Evolutionary conservation across 2,113 vertebrate species (phyloP), one percentile per base, ranked within the genome.

Genomic region (Stigmatopora nigra): DNA sequence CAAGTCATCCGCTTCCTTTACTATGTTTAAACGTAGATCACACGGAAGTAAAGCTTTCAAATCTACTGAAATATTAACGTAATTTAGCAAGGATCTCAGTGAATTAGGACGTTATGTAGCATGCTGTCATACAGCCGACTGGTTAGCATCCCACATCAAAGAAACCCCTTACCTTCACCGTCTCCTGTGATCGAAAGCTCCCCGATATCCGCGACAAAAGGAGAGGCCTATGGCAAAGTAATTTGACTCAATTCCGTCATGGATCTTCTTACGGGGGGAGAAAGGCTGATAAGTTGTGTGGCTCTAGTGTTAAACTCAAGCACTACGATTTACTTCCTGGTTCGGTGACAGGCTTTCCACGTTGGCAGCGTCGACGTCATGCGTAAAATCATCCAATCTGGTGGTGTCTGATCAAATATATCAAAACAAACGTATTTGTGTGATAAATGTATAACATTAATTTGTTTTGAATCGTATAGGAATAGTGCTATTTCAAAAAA

Each of bases 361-460:
- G 82, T 68, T 84, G 84, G 84, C 84, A 84, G 22, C 35, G 64
- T 7, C 11, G 62, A 83, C 84, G 84, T 86, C 82, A 84, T 63
- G 31, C 15, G 36, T 22, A 16, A 8, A 31, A 56, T 15, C 14
- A 68, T 31, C 36, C 65, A 57, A 45, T 60, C 58, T 38, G 22
- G 19, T 31, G 52, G n/a, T 0, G 7, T 16, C 22, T 22, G 52
- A 55, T 4, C 17, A 25, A 52, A 52, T 20, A 52, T 12, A 22
- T 11, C n/a, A 20, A 9, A 52, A 11, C 19, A 20, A 52, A 53
- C 19, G 3, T 51, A 5, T 22, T 41, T 41, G 38, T 53, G 9
- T 53, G 19, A 22, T 22, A 22, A 22, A 53, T 12, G 1, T 1
- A 25, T 10, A 22, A 11, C 4, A 53, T 4, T 53, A 31, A 31